phyloP scores from a whole-genome alignment of 2,113 vertebrate species.

The Fregata magnificens region DNA sequence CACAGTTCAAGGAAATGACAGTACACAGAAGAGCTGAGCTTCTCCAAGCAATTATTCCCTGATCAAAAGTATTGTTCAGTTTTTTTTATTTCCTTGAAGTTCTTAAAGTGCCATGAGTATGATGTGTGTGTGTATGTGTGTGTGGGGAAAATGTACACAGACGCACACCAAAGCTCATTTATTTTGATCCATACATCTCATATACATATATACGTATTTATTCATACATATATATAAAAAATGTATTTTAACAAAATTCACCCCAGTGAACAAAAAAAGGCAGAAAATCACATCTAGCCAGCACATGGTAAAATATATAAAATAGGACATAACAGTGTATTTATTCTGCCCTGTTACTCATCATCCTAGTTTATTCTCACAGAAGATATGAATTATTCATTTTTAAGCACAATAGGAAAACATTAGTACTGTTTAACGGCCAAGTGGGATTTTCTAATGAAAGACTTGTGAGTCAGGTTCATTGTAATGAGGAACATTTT shows the following conservation, averaged over 20 bases:
- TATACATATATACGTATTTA: background rate
- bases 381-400: conserved; percentile 26
- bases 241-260: background rate
- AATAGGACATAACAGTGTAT: background rate
- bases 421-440: background rate
- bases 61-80: background rate
- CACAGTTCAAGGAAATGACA: background rate
- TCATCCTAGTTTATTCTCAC: background rate
- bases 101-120: background rate
- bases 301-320: background rate
- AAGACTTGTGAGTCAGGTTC: background rate
- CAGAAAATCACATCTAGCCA: background rate
- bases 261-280: background rate
- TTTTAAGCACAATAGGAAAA: background rate
- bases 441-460: background rate
- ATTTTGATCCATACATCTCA: background rate
- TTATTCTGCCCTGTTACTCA: background rate
- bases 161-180: background rate
- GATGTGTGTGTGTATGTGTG: background rate
- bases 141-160: background rate
- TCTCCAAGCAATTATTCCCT: background rate
- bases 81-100: background rate
- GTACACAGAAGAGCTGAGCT: background rate
- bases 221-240: background rate
- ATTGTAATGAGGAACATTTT: background rate